A percentile compares a stretch with the other conserved stretches of the same genome.
These are phyloP conservation scores for Cancer borealis DNA, from an alignment of 2,888 invertebrate genomes.

Conservation along the genomic window DNA sequence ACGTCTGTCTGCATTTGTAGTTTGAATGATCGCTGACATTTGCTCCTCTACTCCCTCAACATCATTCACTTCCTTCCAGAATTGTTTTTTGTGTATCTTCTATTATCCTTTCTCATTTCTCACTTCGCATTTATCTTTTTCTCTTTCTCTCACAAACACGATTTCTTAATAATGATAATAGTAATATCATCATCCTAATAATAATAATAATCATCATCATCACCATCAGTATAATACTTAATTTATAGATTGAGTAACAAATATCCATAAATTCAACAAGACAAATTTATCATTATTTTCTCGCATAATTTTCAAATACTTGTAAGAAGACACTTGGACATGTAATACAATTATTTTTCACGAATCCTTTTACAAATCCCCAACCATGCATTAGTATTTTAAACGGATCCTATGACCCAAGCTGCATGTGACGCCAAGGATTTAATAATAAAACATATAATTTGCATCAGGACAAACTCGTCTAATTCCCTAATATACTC, in stretches of 20 bases:
- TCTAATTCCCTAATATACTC: conserved; percentile 1
- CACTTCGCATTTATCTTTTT: not conserved
- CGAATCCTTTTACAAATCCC: not conserved
- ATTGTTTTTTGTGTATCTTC: not conserved
- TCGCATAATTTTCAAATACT: not conserved
- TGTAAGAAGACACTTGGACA: not conserved
- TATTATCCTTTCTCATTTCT: not conserved
- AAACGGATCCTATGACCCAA: not conserved
- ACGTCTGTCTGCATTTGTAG: not conserved
- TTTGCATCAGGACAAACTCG: not conserved
- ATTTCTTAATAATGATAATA: not conserved
- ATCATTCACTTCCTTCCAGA: not conserved
- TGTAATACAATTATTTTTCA: not conserved
- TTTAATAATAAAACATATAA: conserved; percentile 1
- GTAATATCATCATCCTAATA: not conserved
- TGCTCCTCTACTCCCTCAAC: not conserved
- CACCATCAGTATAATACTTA: too few relatives aligned
- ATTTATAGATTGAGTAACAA: too few relatives aligned
- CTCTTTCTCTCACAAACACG: not conserved
- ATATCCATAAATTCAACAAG: not conserved
- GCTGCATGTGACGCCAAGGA: not conserved
- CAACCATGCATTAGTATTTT: not conserved
- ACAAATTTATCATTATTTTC: not conserved
- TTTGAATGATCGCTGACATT: not conserved
- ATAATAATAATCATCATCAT: too few relatives aligned